A percentile compares a stretch with the other conserved stretches of the same genome.
These are phyloP conservation scores for Crypturellus tataupa DNA, from an alignment of 2,797 vertebrate species.

Conservation along the genomic window DNA sequence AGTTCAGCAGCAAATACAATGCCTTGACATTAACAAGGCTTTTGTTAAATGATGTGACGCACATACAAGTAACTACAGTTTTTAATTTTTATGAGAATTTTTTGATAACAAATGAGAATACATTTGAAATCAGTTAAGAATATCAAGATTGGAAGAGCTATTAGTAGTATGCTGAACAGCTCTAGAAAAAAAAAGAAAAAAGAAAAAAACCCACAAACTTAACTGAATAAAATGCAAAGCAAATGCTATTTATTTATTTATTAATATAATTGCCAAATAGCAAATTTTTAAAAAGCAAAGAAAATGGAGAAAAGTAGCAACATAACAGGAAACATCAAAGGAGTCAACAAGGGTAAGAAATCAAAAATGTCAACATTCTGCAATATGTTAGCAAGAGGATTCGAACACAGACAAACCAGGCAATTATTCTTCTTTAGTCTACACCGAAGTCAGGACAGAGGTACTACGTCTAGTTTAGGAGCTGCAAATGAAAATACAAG, in stretches of 20 bases:
- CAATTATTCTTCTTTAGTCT: not conserved
- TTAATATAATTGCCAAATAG: too few species aligned
- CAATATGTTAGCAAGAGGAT: not conserved
- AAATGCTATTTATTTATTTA: too few species aligned
- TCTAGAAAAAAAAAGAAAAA: not conserved
- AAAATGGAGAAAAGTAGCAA: constrained; percentile 17
- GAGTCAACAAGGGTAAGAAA: not conserved
- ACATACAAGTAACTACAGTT: not conserved
- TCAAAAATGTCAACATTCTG: constrained; percentile 15
- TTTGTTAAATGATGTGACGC: not conserved
- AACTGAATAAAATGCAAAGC: not conserved
- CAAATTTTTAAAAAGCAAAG: too few species aligned
- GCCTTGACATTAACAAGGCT: not conserved
- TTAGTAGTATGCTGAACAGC: not conserved
- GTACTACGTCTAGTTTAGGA: not conserved
- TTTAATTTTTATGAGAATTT: not conserved
- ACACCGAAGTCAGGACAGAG: not conserved
- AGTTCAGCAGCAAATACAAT: not conserved
- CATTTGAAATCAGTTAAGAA: not conserved
- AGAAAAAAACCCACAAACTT: not conserved
- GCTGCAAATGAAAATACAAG: not conserved
- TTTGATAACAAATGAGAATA: not conserved
- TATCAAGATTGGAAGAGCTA: not conserved
- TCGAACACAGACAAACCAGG: not conserved
- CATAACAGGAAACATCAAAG: not conserved